phyloP scores from a whole-genome alignment of 2,113 vertebrate genomes.

The Pterocles burchelli region DNA sequence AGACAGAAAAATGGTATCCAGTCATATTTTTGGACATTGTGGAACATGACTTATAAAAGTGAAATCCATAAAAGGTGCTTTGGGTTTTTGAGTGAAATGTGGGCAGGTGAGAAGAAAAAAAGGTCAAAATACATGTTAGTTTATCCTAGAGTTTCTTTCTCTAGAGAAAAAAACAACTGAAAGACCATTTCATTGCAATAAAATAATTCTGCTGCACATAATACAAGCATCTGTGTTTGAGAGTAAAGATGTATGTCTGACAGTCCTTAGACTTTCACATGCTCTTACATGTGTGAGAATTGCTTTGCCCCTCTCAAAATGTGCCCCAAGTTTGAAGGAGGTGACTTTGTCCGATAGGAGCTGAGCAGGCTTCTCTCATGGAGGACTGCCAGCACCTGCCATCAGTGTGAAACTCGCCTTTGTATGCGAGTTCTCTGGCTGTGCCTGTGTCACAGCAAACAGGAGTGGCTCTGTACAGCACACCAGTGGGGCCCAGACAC shows the following conservation, averaged over 20 bases:
- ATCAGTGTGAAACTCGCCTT: background rate
- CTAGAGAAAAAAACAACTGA: background rate
- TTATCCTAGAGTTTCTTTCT: background rate
- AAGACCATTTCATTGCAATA: background rate
- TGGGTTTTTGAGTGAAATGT: background rate
- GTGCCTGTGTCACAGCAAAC: rapidly evolving
- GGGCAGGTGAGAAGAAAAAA: background rate
- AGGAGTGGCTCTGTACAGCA: background rate
- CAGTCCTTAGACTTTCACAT: background rate
- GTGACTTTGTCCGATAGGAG: background rate
- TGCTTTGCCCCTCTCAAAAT: background rate
- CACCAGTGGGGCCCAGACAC: background rate
- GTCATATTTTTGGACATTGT: rapidly evolving
- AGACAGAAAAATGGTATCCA: rapidly evolving
- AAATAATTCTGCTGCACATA: background rate
- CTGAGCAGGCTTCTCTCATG: background rate
- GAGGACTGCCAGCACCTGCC: background rate
- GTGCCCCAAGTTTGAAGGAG: background rate
- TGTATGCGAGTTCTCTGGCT: rapidly evolving
- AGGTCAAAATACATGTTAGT: background rate
- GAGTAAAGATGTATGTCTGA: background rate
- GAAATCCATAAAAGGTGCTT: background rate
- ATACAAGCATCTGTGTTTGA: background rate
- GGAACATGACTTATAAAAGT: background rate
- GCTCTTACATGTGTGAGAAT: background rate